Evolutionary conservation across 1,140 invertebrate species (phyloP), one percentile per base, ranked within the genome.

Genomic region (Protaetia brevitarsis): DNA sequence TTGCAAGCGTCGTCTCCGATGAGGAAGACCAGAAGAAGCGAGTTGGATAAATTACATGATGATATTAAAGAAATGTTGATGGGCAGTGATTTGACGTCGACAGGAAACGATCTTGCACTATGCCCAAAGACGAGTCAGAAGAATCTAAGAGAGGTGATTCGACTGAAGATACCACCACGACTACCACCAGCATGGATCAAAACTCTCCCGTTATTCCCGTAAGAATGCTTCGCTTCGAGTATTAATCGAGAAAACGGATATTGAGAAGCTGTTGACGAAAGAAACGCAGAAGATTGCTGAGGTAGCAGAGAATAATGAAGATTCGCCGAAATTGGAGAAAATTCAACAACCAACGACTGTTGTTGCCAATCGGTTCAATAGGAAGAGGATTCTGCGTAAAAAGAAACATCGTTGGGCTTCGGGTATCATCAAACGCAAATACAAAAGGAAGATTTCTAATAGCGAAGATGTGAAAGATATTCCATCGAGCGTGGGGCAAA

Each of bases 31-130:
- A 59, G 57, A 8, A 1, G 69, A 66, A 71, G 73, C 21, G 87
- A 87, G 69, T 71, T 89, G 34, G 81, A 86, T 68, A 80, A 82
- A 71, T 77, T 89, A 6, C 87, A 88, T 41, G 84, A 87, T 66
- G 87, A 89, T 71, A 84, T 89, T 34, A 80, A 84, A 66, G 86
- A 88, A 67, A 88, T 87, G 83, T 88, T 88, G 71, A 85, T 87
- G 36, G 81, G 81, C 64, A 82, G 87, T 68, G 86, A 82, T 1
- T 73, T 87, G n/a, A 82, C 79, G 30, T 73, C 80, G 13, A 80
- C 79, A 4, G 83, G 83, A 80, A 83, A 72, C 72, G 83, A 72
- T 84, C 83, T 82, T 85, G 83, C 73, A 79, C 74, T 19, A 66
- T 77, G 7, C 64, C 77, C 11, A 78, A 76, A 62, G 65, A 65